Percentiles rank a stretch among this genome's conserved stretches.
Conservation (phyloP, 1,140 invertebrate genomes). For the Eubasilissa regina region DNA sequence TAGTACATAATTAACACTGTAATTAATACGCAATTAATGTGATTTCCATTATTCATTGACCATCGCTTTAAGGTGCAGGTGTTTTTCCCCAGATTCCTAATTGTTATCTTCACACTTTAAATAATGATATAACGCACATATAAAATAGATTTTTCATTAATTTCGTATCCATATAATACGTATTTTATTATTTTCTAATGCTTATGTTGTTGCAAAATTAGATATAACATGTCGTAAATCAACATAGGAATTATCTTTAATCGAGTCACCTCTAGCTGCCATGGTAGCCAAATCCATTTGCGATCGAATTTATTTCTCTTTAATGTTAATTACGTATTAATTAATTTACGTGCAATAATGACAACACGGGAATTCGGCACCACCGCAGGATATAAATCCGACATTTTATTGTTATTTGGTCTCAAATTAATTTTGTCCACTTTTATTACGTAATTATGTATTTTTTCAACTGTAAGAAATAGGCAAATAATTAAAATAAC, state of each 20-base stretch:
- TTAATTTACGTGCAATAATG: conserved; percentile 38
- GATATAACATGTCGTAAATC: conserved; percentile 23
- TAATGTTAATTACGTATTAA: conserved; percentile 37
- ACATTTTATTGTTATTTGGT: conserved; percentile 26
- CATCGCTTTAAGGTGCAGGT: conserved; percentile 7
- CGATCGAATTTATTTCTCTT: conserved; percentile 13
- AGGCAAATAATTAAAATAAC: conserved; percentile 2
- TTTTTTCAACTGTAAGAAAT: neutral
- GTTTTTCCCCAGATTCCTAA: conserved; percentile 13
- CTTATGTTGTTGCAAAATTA: conserved; percentile 18
- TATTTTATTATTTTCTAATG: conserved; percentile 26
- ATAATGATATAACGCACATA: neutral
- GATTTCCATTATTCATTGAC: too few relatives aligned
- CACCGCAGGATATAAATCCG: conserved; percentile 12
- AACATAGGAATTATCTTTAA: conserved; percentile 39
- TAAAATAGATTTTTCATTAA: conserved; percentile 27
- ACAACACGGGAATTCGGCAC: conserved; percentile 8
- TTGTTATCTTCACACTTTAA: conserved; percentile 18
- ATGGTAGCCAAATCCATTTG: conserved; percentile 23
- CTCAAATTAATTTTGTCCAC: conserved; percentile 10
- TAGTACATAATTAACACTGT: too few relatives aligned
- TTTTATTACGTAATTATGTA: conserved; percentile 25
- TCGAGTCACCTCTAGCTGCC: conserved; percentile 25
- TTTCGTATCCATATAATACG: conserved; percentile 10
- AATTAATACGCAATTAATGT: too few relatives aligned